Evolutionary conservation across 1,140 invertebrate species (phyloP).

Genomic region (Pemphigus obesinymphae): DNA sequence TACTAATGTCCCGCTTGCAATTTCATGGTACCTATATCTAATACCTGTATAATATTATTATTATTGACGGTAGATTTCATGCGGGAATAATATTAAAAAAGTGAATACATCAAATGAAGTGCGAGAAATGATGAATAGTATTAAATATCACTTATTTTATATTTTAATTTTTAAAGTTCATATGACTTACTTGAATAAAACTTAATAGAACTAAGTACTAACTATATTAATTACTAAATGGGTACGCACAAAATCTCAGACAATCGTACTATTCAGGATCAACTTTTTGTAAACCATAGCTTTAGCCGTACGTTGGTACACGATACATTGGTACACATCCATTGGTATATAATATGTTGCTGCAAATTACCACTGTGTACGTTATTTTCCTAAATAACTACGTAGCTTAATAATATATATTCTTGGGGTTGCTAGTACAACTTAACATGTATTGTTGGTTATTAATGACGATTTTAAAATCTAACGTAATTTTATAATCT

Average conservation of each 20-base stretch:
- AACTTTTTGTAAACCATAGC: background rate
- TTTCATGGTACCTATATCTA: slow-evolving; percentile 22
- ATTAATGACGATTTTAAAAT: background rate
- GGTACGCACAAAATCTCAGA: too few relatives aligned
- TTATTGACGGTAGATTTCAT: background rate
- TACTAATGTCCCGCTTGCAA: slow-evolving; percentile 23
- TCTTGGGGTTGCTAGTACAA: background rate
- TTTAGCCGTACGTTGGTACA: background rate
- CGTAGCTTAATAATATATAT: background rate
- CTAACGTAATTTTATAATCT: background rate
- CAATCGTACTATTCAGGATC: too few relatives aligned
- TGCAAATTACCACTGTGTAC: background rate
- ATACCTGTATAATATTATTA: too few relatives aligned
- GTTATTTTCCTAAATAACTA: background rate
- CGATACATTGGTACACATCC: too few relatives aligned
- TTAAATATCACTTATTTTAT: background rate
- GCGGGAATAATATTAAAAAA: background rate
- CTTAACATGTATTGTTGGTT: background rate
- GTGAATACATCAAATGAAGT: background rate
- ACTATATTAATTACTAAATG: too few relatives aligned
- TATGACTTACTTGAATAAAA: background rate
- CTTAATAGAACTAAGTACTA: background rate
- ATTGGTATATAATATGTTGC: background rate
- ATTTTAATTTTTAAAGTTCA: background rate
- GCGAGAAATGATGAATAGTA: background rate